Evolutionary conservation across 2,113 vertebrate species (phyloP), one percentile per base, ranked within the genome.

Genomic region (Channa maculata): DNA sequence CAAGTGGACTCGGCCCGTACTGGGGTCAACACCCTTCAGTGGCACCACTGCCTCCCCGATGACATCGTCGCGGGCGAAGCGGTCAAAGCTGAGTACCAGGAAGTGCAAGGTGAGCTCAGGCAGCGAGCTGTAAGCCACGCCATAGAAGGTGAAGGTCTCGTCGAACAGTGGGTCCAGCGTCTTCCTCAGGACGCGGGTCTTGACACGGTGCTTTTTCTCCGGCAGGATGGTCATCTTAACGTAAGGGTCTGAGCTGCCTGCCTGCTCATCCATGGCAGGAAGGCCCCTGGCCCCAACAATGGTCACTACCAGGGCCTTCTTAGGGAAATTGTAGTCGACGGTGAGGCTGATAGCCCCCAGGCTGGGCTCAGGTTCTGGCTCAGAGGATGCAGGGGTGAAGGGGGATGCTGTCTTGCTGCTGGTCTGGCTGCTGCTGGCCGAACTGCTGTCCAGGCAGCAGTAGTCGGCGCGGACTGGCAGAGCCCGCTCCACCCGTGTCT

Each of bases 211-310:
- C 92, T 98, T 94, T 91, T 98, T 98, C 83, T 99, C 98, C 0
- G 98, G 98, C 33, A 99, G 95, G 38, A 99, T 97, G 36, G 98
- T 99, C 97, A 99, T 98, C 94, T 99, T 99, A 84, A 99, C 95
- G 61, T 99, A 98, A 0, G 97, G 97, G 92, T 99, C 97, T 0
- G 97, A 96, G 73, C 95, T 97, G 66, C 95, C 96, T 0, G 93
- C 94, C 71, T 97, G 96, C 79, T 96, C 95, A 12, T 97, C 97
- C 92, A 98, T 95, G 43, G 96, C 96, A 0, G 96, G 97, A 57
- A 98, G 95, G 12, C 96, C 96, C 0, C 94, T 96, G 0, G 97
- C 97, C 55, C 97, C 96, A n/a, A 97, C 95, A 11, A 99, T 95
- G 50, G 96, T 99, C 8, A 99, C 97, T 55, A 99, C 98, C 91